A percentile compares a stretch with the other conserved stretches of the same genome.
Conservation (phyloP, 2,797 vertebrate genomes). For the Platalea minor region DNA sequence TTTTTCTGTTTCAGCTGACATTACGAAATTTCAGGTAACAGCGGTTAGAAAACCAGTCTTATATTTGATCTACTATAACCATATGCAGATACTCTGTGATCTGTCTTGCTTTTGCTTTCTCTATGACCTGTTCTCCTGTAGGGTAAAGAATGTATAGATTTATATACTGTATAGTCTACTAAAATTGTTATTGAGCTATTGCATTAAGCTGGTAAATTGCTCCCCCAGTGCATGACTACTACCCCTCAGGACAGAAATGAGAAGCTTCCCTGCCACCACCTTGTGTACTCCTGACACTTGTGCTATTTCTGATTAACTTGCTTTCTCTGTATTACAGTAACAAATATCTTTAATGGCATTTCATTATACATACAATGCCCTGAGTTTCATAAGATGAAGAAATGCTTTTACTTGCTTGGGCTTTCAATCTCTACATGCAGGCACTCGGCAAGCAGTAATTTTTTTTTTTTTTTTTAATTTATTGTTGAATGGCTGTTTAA, state of each 20-base stretch:
- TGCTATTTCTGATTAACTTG: not conserved
- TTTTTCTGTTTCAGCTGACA: not conserved
- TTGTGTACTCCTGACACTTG: not conserved
- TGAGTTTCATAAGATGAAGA: not conserved
- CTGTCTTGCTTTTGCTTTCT: not conserved
- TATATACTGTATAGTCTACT: not conserved
- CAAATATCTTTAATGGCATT: not conserved
- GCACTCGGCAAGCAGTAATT: not conserved
- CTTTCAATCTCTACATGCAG: not conserved
- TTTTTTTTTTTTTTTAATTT: not conserved
- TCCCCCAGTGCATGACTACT: not conserved
- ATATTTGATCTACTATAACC: not conserved
- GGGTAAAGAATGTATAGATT: not conserved
- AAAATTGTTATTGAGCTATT: not conserved
- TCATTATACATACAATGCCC: not conserved
- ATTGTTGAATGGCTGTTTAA: not conserved
- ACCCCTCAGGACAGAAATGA: not conserved
- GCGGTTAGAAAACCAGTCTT: not conserved
- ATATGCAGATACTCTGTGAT: not conserved
- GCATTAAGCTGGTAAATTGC: not conserved
- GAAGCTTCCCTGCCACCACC: not conserved
- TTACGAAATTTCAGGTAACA: not conserved
- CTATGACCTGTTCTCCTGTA: not conserved
- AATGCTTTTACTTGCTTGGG: not conserved
- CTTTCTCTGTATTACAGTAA: constrained; percentile 13